Conservation (phyloP, 1,140 invertebrate species). For the Goniozus legneri region DNA sequence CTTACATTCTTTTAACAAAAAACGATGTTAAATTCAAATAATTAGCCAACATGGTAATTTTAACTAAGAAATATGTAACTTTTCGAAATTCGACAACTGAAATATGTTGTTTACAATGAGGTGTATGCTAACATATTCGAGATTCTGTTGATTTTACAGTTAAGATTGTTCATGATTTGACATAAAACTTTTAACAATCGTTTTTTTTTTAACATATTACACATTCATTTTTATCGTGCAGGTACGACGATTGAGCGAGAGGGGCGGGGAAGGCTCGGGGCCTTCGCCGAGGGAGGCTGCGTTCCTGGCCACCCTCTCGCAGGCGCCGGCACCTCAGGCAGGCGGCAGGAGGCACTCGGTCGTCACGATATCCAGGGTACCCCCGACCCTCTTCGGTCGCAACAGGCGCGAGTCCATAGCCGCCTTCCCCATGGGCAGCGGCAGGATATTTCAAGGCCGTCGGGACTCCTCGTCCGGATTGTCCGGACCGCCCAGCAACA, state of each 20-base stretch:
- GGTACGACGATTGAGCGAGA: conserved; percentile 73
- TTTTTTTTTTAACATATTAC: too few species aligned
- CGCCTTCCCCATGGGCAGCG: conserved; percentile 60
- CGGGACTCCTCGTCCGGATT: conserved; percentile 52
- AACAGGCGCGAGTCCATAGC: conserved; percentile 76
- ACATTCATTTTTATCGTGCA: too few species aligned
- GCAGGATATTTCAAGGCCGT: conserved; percentile 48
- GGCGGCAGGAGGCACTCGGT: conserved; percentile 77
- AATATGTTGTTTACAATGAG: too few species aligned
- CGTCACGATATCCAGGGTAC: conserved; percentile 77
- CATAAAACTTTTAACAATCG: too few species aligned
- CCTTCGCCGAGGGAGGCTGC: conserved; percentile 67
- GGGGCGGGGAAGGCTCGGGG: conserved; percentile 68
- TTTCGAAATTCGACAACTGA: too few species aligned
- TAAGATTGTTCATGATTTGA: too few species aligned
- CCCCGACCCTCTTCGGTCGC: conserved; percentile 68
- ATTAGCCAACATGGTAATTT: too few species aligned
- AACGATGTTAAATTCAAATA: too few species aligned
- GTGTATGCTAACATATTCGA: too few species aligned
- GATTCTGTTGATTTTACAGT: too few species aligned
- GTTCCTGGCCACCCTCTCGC: conserved; percentile 74
- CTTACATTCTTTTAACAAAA: too few species aligned
- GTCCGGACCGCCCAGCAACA: conserved; percentile 64
- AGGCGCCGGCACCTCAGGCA: conserved; percentile 64
- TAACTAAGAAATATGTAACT: too few species aligned